Base-by-base conservation (phyloP, 2,888 invertebrate species). In the Bembecia ichneumoniformis region DNA sequence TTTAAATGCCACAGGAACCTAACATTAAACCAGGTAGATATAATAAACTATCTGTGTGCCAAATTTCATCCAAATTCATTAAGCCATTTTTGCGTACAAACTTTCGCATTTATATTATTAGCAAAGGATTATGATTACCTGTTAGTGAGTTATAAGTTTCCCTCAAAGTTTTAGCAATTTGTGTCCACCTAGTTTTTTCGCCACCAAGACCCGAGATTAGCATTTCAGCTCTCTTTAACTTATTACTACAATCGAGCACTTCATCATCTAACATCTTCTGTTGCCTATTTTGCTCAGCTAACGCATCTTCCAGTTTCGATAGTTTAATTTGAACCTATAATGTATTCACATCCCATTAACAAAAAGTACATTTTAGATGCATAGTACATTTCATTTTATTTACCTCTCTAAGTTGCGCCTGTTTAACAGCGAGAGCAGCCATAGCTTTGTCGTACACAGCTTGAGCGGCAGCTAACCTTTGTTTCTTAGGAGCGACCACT, bases 401-500 rank as follows among this genome's bases (percentile, higher is more conserved):
- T 58, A 89, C 90, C 78, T 94, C 94, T 63, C 81, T 80, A 51
- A 97, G 83, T 59, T 93, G 92, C 1, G 91, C 91, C 57, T 95
- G 90, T 71, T 96, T 96, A 36, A 92, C 80, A 53, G 94, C 93
- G 46, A 97, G 83, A 35, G 93, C 92, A 7, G 90, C 89, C 92
- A 95, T 91, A 0, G 92, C 92, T 47, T 82, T 86, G 58, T 92
- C 90, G 71, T 95, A 94, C 40, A 93, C 91, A 0, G 90, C 91
- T 70, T 98, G 95, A 1, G 98, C 98, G 55, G 92, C 93, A 0
- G 93, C 94, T 53, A 99, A 79, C n/a, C 96, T 94, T 62, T 92
- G 90, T 74, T 96, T 96, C 83, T 98, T 99, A 0, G 99, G 99
- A 1, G 96, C 97, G 16, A 97, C 93, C 9, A 95, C 91, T 77